A percentile compares a stretch with the other conserved stretches of the same genome.
Evolutionary conservation across 2,888 invertebrate genomes (phyloP).

Genomic region (Actias luna): DNA sequence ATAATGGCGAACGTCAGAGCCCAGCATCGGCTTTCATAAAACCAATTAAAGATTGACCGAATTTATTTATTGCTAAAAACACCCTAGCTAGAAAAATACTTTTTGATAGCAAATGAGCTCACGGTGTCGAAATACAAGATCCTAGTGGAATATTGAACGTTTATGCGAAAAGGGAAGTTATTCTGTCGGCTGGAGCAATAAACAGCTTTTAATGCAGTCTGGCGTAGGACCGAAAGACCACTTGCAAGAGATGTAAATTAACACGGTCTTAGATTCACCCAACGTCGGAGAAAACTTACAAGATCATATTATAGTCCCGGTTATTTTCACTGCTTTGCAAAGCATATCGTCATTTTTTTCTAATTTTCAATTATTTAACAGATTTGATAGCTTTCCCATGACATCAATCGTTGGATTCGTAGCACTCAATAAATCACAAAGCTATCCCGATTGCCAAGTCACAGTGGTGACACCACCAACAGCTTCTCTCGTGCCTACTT

Average conservation of each 20-base stretch:
- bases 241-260: conserved; percentile 42
- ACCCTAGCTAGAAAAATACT: conserved; percentile 46
- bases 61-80: conserved; percentile 47
- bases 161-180: conserved; percentile 45
- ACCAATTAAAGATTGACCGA: conserved; percentile 37
- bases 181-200: conserved; percentile 54
- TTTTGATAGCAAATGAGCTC: conserved; percentile 37
- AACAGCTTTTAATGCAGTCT: conserved; percentile 58
- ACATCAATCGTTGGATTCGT: conserved; percentile 43
- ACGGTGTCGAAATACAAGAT: conserved; percentile 45
- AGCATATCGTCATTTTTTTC: conserved; percentile 25
- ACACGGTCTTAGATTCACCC: conserved; percentile 42
- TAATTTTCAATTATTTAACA: conserved; percentile 32
- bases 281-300: conserved; percentile 54
- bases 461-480: conserved; percentile 34
- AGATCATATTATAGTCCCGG: conserved; percentile 47
- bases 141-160: conserved; percentile 31
- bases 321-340: conserved; percentile 39
- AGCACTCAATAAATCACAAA: conserved; percentile 41
- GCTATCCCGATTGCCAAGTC: conserved; percentile 50
- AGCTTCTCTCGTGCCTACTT: conserved; percentile 31
- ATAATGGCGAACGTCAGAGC: conserved; percentile 43
- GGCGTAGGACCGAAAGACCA: conserved; percentile 55
- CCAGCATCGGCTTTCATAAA: conserved; percentile 42
- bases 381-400: conserved; percentile 43